Base-by-base conservation (phyloP, 1,140 invertebrate species). In the Tenebrio molitor region DNA sequence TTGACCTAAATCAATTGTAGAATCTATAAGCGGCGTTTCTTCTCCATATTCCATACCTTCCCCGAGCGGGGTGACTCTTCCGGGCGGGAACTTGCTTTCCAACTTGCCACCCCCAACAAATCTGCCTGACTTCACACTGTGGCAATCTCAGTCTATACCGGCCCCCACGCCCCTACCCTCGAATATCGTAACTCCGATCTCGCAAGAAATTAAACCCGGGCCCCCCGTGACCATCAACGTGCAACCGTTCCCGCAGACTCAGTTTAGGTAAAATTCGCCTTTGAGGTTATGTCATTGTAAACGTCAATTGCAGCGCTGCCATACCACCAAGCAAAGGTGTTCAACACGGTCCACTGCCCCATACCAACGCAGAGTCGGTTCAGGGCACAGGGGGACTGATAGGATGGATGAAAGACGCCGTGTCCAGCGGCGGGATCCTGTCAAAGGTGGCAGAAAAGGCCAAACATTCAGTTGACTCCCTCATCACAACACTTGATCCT, bases 401-500 rank as follows among this genome's bases (percentile, higher is more conserved):
- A 7, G 87, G 87, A 1, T 87, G 87, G 86, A 83, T 89, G 78
- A 87, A 87, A 79, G 87, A 86, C 8, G 87, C 87, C 0, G 85
- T 89, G 12, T 82, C 85, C 4, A 82, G 71, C 62, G 89, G 87
- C 36, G 78, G 80, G 3, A 76, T 83, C 14, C 41, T 80, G 16
- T 79, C 76, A 10, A 91, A 88, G 84, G 88, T 92, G 53, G 89
- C 90, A 2, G 93, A 95, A 78, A 94, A 93, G 80, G 93, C 93
- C 0, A 58, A 58, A 14, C 25, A 85, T 80, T 94, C 92, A 6
- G 90, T 95, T 0, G 93, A 95, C 80, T 90, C 91, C 0, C 91
- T 96, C 86, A 95, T 96, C 29, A 95, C 93, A 12, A 95, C 93
- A 12, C 84, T 96, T 6, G 94, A 96, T 84, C 94, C 94, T 14